Evolutionary conservation across 2,797 vertebrate genomes (phyloP).

Genomic region (Ispidina lecontei): DNA sequence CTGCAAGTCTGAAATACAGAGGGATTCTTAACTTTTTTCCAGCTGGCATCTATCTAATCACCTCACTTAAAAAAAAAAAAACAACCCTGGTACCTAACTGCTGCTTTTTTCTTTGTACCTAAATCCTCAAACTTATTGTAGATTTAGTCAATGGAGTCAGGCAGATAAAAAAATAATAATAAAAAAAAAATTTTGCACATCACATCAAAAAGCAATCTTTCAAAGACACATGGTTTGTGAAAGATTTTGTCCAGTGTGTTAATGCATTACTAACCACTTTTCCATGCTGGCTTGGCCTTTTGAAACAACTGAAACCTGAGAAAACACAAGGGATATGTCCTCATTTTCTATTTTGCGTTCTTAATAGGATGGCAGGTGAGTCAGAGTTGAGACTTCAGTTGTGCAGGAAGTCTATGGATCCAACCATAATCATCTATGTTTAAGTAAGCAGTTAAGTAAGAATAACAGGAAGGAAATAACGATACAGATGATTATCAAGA

Average conservation of each 20-base stretch:
- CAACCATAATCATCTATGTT: slow-evolving; percentile 26
- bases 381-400: slow-evolving; percentile 39
- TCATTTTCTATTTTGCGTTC: slow-evolving; percentile 48
- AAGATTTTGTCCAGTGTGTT: neutral
- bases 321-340: slow-evolving; percentile 35
- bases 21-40: neutral
- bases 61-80: neutral
- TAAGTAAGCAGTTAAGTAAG: neutral
- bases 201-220: slow-evolving; percentile 8
- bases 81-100: fast-evolving
- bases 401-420: slow-evolving; percentile 35
- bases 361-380: slow-evolving; percentile 55
- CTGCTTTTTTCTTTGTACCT: neutral
- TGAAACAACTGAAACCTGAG: slow-evolving; percentile 56
- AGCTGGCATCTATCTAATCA: neutral
- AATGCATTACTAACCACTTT: slow-evolving; percentile 34
- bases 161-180: neutral
- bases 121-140: neutral
- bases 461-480: slow-evolving; percentile 45
- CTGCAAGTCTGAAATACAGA: neutral
- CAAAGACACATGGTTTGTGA: neutral
- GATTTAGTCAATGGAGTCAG: neutral
- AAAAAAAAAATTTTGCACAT: neutral
- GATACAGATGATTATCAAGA: neutral
- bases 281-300: slow-evolving; percentile 31